Conservation (phyloP, 2,113 vertebrate species). For the Tinamus guttatus region DNA sequence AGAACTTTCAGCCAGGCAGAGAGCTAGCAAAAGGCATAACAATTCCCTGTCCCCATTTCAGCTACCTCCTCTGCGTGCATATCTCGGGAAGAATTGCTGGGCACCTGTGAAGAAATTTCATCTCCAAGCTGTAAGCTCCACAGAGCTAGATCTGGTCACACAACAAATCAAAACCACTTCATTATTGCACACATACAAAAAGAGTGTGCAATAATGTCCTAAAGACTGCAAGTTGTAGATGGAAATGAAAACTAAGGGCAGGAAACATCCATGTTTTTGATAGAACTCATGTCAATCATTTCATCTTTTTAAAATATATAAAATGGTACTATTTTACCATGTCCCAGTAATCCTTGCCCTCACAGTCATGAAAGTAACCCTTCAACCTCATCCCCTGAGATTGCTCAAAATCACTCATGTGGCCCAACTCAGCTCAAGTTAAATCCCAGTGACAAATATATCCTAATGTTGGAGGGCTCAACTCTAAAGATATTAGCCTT, state of each 20-base stretch:
- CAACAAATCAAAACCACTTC: neutral
- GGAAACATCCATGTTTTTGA: neutral
- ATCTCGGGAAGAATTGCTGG: neutral
- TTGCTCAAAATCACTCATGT: neutral
- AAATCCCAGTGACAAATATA: neutral
- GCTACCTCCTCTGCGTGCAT: neutral
- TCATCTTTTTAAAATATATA: neutral
- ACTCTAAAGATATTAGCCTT: neutral
- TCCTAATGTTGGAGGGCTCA: neutral
- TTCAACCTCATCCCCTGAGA: neutral
- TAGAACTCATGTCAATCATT: neutral
- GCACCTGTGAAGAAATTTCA: neutral
- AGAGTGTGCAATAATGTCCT: no score
- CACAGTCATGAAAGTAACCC: neutral
- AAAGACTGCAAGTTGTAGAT: neutral
- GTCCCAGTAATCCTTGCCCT: neutral
- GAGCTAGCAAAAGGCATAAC: neutral
- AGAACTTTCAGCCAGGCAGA: neutral
- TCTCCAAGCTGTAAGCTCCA: neutral
- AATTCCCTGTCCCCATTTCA: neutral
- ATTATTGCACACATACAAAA: neutral
- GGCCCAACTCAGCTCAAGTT: neutral
- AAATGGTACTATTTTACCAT: neutral
- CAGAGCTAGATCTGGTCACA: neutral
- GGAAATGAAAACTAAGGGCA: neutral